Percentiles rank a stretch among this genome's conserved stretches.
Conservation (phyloP, 2,113 vertebrate species). For the Anarrhichthys ocellatus region DNA sequence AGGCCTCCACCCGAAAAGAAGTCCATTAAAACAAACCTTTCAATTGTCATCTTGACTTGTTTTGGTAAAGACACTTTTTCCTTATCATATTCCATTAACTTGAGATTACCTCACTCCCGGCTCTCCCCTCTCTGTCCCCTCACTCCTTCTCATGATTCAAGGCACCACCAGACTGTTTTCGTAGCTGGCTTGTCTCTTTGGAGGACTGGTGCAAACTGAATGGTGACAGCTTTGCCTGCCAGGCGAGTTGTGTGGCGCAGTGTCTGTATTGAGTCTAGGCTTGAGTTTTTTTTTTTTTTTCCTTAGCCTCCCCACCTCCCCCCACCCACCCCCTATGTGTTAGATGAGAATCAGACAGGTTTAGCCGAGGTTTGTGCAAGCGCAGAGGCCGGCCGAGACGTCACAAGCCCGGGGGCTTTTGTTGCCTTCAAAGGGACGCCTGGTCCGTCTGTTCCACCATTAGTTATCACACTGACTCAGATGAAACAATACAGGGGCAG, state of each 20-base stretch:
- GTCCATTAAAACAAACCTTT: constrained; percentile 50
- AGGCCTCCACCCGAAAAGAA: constrained; percentile 15
- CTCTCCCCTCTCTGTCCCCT: constrained; percentile 32
- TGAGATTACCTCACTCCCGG: constrained; percentile 55
- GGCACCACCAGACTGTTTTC: constrained; percentile 72
- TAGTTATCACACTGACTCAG: constrained; percentile 54
- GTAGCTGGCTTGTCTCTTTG: constrained; percentile 76
- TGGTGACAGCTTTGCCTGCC: constrained; percentile 72
- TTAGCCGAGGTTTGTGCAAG: constrained; percentile 61
- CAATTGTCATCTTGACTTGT: constrained; percentile 51
- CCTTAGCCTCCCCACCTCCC: background rate
- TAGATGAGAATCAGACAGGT: constrained; percentile 72
- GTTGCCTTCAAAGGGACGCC: constrained; percentile 71
- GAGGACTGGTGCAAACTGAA: constrained; percentile 61
- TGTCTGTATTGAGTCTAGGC: constrained; percentile 69
- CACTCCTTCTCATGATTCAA: constrained; percentile 44
- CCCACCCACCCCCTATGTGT: constrained; percentile 4
- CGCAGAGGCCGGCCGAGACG: constrained; percentile 61
- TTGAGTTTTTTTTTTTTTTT: constrained; percentile 34
- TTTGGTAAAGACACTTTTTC: constrained; percentile 58
- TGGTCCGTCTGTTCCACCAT: constrained; percentile 65
- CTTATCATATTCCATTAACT: constrained; percentile 71
- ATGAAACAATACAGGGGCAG: constrained; percentile 50
- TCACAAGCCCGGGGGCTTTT: constrained; percentile 64
- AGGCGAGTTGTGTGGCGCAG: constrained; percentile 66